Base-by-base conservation (phyloP, 2,113 vertebrate species). In the Oryzias curvinotus region DNA sequence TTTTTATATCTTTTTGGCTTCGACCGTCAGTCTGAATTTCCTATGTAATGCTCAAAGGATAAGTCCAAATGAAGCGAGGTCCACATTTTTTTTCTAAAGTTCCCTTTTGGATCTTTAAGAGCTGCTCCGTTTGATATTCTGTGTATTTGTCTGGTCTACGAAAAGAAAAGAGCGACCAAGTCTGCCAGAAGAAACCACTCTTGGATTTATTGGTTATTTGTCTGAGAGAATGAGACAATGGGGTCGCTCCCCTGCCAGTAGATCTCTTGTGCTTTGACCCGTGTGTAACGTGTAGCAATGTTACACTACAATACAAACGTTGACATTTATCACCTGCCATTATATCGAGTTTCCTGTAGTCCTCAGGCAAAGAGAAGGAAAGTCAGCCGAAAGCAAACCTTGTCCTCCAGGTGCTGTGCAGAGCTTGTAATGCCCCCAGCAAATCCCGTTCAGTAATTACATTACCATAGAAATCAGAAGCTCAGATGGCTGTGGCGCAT, bases 201-300 rank as follows among this genome's bases (percentile, higher is more conserved):
- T 21, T 50, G 71, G 50, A 85, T 81, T 85, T 75, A 85, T 80
- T 72, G n/a, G 19, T 52, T 28, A 47, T 78, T 81, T 67, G 44
- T 86, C 71, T 73, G 13, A 8, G 48, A 69, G 10, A 60, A 18
- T 48, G 14, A 52, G 8, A 44, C 19, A 23, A 0, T 21, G 47
- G 18, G 18, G 7, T 28, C 56, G 41, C 55, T n/a, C 18, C 5
- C 53, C 45, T 59, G 42, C 41, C 30, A 44, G 21, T 66, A 60
- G n/a, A 15, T 36, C 14, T 23, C 17, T 46, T 30, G 55, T 49
- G 56, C 48, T 25, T 25, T 56, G 59, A 53, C 44, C 26, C 26
- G 46, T 74, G 70, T 49, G 52, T 65, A 67, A 76, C 65, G 61
- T 42, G 57, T 62, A 54, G 57, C 53, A 52, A 49, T 65, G 48